Conservation (phyloP, 1,140 invertebrate genomes). For the Zaprionus lachaisei region DNA sequence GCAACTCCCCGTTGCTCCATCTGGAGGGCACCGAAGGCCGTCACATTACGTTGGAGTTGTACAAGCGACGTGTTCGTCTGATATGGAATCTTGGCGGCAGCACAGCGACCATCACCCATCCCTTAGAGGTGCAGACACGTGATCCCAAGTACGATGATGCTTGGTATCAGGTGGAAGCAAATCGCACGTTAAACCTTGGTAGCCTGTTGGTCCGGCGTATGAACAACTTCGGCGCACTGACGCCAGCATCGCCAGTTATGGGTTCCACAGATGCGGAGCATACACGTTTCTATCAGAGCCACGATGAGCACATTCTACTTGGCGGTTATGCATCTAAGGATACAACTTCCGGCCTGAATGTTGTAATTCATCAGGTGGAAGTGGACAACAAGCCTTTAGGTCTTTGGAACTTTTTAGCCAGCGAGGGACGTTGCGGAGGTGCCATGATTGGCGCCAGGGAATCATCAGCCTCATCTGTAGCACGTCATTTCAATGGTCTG, state of each 20-base stretch:
- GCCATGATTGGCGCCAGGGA: constrained; percentile 79
- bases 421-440: constrained; percentile 87
- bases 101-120: constrained; percentile 88
- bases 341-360: constrained; percentile 86
- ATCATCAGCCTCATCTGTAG: constrained; percentile 63
- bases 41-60: constrained; percentile 92
- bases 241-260: constrained; percentile 44
- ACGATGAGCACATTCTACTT: constrained; percentile 86
- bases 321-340: constrained; percentile 86
- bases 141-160: constrained; percentile 87
- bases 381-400: constrained; percentile 92
- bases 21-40: constrained; percentile 86
- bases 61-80: constrained; percentile 90
- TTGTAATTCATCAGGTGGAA: constrained; percentile 91
- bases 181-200: constrained; percentile 85
- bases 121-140: constrained; percentile 86
- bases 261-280: constrained; percentile 73
- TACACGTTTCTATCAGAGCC: constrained; percentile 76
- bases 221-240: constrained; percentile 75
- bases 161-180: constrained; percentile 91
- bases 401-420: constrained; percentile 93
- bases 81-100: constrained; percentile 92
- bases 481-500: constrained; percentile 89
- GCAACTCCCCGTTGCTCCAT: constrained; percentile 84
- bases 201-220: constrained; percentile 75